Percentiles rank a stretch among this genome's conserved stretches.
Conservation (phyloP, 2,797 vertebrate genomes). For the Protonibea diacanthus region DNA sequence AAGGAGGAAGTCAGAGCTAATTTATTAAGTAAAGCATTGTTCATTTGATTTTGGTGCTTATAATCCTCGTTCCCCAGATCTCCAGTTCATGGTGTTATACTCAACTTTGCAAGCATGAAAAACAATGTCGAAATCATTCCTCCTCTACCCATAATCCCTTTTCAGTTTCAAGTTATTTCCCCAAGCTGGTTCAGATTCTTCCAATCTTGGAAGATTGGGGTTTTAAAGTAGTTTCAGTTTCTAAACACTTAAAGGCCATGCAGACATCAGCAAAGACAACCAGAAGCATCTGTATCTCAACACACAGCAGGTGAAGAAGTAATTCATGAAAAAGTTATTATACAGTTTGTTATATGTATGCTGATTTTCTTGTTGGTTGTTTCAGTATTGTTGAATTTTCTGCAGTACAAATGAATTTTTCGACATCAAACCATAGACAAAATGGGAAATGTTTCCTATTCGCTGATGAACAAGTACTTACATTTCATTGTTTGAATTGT, state of each 20-base stretch:
- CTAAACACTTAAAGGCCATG: background rate
- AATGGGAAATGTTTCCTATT: background rate
- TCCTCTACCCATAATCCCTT: slow-evolving; percentile 22
- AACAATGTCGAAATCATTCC: background rate
- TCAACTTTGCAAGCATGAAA: slow-evolving; percentile 1
- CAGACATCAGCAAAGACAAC: background rate
- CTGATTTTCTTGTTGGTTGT: too few relatives aligned
- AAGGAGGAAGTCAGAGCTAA: too few relatives aligned
- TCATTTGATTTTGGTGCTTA: background rate
- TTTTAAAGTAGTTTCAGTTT: background rate
- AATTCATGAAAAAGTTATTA: background rate
- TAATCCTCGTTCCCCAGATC: background rate
- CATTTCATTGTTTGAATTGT: background rate
- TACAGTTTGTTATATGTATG: background rate
- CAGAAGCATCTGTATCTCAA: background rate
- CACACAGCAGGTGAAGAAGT: background rate
- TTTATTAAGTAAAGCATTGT: too few relatives aligned
- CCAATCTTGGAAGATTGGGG: background rate
- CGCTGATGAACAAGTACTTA: background rate
- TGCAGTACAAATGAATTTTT: background rate
- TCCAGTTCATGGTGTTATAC: background rate
- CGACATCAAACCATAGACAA: background rate
- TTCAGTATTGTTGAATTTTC: background rate
- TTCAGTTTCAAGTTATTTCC: slow-evolving; percentile 19
- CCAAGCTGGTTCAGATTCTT: too few relatives aligned